Conservation (phyloP, 2,888 invertebrate genomes). For the Melangyna quadrimaculata region DNA sequence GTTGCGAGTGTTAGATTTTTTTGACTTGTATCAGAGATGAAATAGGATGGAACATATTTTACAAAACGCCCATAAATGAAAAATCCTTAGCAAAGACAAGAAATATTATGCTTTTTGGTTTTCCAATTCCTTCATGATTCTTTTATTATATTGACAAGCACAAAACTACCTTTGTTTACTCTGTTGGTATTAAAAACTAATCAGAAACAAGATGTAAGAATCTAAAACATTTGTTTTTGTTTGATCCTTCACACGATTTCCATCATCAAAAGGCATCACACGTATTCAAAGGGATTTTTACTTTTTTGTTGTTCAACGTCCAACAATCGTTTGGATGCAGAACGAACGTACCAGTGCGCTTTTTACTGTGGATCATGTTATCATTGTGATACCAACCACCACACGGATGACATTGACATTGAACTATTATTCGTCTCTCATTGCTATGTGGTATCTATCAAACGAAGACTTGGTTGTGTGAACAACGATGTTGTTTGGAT, state of each 20-base stretch:
- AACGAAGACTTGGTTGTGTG: slow-evolving; percentile 20
- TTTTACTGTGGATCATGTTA: slow-evolving; percentile 14
- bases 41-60: no score
- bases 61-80: background rate
- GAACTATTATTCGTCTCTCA: slow-evolving; percentile 51
- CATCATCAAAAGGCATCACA: slow-evolving; percentile 26
- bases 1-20: no score
- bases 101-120: background rate
- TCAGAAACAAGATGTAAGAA: slow-evolving; percentile 62
- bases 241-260: slow-evolving; percentile 29
- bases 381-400: slow-evolving; percentile 32
- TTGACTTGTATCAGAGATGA: no score
- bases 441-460: slow-evolving; percentile 16
- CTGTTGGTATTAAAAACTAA: background rate
- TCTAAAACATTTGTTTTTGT: slow-evolving; percentile 22
- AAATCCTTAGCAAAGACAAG: background rate
- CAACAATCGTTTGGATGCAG: background rate
- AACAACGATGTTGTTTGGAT: background rate
- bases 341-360: background rate
- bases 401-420: slow-evolving; percentile 57
- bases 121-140: background rate
- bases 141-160: background rate
- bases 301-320: background rate
- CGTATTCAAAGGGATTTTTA: slow-evolving; percentile 26
- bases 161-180: slow-evolving; percentile 25